Evolutionary conservation across 2,797 vertebrate species (phyloP).

Genomic region (Oophaga sylvatica): DNA sequence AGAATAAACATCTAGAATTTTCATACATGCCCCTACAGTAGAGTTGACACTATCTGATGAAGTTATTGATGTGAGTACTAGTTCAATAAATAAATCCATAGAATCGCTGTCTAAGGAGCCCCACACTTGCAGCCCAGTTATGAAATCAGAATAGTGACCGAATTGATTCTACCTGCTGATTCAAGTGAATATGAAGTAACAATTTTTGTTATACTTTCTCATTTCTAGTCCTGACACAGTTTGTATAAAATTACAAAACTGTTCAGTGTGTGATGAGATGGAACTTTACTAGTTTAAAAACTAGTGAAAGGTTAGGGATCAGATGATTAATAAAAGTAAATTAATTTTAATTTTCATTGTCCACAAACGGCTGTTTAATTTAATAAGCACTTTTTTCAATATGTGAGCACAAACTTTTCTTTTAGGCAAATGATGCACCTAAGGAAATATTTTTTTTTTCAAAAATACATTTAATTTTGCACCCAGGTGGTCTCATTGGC

Average conservation of each 20-base stretch:
- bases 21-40: too few relatives aligned
- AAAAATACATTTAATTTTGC: constrained; percentile 17
- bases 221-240: too few relatives aligned
- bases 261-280: background rate
- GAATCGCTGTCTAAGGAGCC: too few relatives aligned
- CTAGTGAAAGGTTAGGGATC: background rate
- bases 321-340: background rate
- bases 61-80: too few relatives aligned
- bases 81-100: too few relatives aligned
- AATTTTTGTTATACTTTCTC: too few relatives aligned
- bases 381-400: background rate
- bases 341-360: background rate
- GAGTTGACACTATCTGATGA: too few relatives aligned
- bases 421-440: constrained; percentile 7
- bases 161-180: too few relatives aligned
- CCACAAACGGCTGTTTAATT: background rate
- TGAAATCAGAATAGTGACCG: too few relatives aligned
- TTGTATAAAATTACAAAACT: background rate
- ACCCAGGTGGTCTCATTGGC: constrained; percentile 27
- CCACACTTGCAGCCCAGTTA: too few relatives aligned
- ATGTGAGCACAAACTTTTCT: background rate
- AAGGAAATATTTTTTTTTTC: background rate
- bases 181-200: too few relatives aligned
- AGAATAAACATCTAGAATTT: too few relatives aligned
- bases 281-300: background rate